Evolutionary conservation across 30 jellyfish, hydroid and myxozoan species (phyloP).

Genomic region (Hydractinia symbiolongicarpus): DNA sequence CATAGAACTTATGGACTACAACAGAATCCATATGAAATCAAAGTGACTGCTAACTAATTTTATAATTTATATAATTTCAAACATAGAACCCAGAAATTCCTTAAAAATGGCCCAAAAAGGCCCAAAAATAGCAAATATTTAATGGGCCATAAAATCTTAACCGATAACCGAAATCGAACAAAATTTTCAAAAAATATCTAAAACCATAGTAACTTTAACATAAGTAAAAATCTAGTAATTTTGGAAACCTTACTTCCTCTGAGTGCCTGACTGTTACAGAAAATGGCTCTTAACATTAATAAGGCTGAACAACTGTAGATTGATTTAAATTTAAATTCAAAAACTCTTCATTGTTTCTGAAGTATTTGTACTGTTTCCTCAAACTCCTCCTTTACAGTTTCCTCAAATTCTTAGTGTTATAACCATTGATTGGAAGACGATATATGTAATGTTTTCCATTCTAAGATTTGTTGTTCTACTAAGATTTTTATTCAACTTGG

Average conservation of each 20-base stretch:
- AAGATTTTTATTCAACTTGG: too few species aligned
- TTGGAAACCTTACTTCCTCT: not conserved
- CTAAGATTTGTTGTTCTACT: too few species aligned
- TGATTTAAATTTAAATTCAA: too few species aligned
- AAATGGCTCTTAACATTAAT: not conserved
- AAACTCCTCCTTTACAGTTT: too few species aligned
- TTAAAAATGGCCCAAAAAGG: not conserved
- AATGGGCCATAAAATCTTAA: slow-evolving; percentile 1
- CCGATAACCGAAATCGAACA: not conserved
- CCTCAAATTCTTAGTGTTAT: too few species aligned
- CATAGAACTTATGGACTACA: not conserved
- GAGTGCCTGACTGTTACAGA: not conserved
- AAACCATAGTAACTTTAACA: not conserved
- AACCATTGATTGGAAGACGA: too few species aligned
- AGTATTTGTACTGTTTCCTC: too few species aligned
- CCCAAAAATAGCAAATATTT: not conserved
- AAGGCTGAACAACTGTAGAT: too few species aligned
- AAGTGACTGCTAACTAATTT: not conserved
- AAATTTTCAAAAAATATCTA: not conserved
- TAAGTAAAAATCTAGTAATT: not conserved
- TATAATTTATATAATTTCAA: not conserved
- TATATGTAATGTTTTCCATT: too few species aligned
- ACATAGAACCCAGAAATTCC: not conserved
- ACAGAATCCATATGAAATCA: not conserved
- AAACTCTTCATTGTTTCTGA: too few species aligned